These are phyloP conservation scores for Drosophila serrata DNA, from an alignment of 1,140 invertebrate species.

Conservation along the genomic window DNA sequence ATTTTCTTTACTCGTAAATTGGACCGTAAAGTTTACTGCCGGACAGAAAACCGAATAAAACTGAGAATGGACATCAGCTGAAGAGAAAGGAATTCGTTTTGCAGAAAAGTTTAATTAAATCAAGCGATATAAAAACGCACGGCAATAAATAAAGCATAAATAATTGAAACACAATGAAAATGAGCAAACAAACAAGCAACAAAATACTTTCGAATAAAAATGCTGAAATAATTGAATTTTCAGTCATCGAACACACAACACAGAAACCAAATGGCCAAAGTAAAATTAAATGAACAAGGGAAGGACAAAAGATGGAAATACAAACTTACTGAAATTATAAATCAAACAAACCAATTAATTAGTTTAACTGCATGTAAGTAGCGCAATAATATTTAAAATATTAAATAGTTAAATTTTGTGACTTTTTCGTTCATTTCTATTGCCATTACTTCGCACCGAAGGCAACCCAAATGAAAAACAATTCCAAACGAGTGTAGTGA, in stretches of 20 bases:
- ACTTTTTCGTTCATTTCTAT: constrained; percentile 45
- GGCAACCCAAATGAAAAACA: constrained; percentile 56
- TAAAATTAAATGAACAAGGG: constrained; percentile 46
- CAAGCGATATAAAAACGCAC: constrained; percentile 50
- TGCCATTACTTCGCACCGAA: constrained; percentile 49
- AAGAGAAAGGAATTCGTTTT: constrained; percentile 30
- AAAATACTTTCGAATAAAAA: constrained; percentile 22
- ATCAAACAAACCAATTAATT: constrained; percentile 47
- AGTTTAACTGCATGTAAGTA: constrained; percentile 74
- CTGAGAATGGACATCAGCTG: constrained; percentile 9
- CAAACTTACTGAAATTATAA: constrained; percentile 29
- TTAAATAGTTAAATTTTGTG: constrained; percentile 41
- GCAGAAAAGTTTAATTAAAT: constrained; percentile 61
- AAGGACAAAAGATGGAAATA: constrained; percentile 19
- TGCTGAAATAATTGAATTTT: constrained; percentile 56
- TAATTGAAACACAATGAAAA: constrained; percentile 31
- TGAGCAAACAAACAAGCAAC: constrained; percentile 13
- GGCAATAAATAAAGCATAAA: constrained; percentile 51
- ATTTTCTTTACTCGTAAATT: constrained; percentile 40
- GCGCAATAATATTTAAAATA: constrained; percentile 58
- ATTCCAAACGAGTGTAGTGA: constrained; percentile 73
- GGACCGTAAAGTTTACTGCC: constrained; percentile 38
- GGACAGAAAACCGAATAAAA: constrained; percentile 14
- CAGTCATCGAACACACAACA: constrained; percentile 22
- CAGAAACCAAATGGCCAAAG: constrained; percentile 60